A percentile compares a stretch with the other conserved stretches of the same genome.
Conservation (phyloP, 2,797 vertebrate genomes). For the Odontamblyopus lacepedii region DNA sequence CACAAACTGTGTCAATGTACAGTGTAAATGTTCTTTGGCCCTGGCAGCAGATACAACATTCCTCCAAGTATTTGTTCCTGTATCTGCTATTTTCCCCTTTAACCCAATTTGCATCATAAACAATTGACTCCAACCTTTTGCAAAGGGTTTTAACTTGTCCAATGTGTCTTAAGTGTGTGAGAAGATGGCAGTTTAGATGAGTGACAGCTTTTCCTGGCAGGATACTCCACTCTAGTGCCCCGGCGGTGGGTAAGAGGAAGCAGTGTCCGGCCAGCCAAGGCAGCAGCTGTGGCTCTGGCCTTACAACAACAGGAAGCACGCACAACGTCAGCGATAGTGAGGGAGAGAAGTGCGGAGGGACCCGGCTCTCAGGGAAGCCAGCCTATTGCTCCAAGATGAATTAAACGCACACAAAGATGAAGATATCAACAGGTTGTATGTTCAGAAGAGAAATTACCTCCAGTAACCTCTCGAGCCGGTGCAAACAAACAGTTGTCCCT, state of each 20-base stretch:
- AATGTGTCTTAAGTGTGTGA: slow-evolving; percentile 34
- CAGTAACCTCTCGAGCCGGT: slow-evolving; percentile 14
- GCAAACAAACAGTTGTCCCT: slow-evolving; percentile 18
- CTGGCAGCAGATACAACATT: not conserved
- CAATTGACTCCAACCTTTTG: not conserved
- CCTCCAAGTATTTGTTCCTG: not conserved
- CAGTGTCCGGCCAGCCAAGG: slow-evolving; percentile 26
- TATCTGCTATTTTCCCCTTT: slow-evolving; percentile 8
- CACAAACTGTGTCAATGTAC: not conserved
- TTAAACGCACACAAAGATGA: slow-evolving; percentile 14
- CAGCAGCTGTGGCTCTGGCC: slow-evolving; percentile 25
- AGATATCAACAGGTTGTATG: slow-evolving; percentile 29
- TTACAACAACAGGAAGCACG: slow-evolving; percentile 76
- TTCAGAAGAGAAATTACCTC: slow-evolving; percentile 1
- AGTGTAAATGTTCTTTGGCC: not conserved
- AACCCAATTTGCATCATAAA: slow-evolving; percentile 5
- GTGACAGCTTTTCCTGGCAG: slow-evolving; percentile 73
- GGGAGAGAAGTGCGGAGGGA: slow-evolving; percentile 47
- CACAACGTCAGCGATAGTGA: slow-evolving; percentile 47
- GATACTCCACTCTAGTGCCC: slow-evolving; percentile 68
- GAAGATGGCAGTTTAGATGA: slow-evolving; percentile 48
- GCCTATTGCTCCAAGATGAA: slow-evolving; percentile 39
- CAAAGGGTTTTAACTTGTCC: slow-evolving; percentile 9
- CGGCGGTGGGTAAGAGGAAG: slow-evolving; percentile 57
- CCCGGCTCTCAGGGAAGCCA: slow-evolving; percentile 25